Evolutionary conservation across 2,113 vertebrate genomes (phyloP).

Genomic region (Hippocampus guttulatus): DNA sequence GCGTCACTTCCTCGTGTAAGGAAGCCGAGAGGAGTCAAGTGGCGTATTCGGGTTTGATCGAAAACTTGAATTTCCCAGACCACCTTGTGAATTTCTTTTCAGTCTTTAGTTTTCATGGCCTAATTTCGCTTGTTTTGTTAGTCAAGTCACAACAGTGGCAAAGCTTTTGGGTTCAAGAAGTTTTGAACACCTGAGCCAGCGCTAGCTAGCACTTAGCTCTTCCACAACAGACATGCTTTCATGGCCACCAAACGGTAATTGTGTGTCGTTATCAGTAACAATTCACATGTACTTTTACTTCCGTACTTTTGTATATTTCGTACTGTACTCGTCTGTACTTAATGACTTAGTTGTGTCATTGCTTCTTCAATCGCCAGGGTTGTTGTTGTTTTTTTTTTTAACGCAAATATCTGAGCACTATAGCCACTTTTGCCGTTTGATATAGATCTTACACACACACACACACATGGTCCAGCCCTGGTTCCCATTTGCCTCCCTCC

Average conservation of each 20-base stretch:
- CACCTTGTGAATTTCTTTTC: no score
- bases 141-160: neutral
- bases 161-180: neutral
- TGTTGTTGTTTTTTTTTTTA: neutral
- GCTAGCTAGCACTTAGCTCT: neutral
- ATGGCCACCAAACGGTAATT: neutral
- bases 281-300: neutral
- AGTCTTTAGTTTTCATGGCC: no score
- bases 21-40: no score
- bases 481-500: slow-evolving; percentile 55
- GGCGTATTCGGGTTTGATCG: no score
- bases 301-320: neutral
- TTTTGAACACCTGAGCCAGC: neutral
- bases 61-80: neutral
- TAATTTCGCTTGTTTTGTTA: neutral
- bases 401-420: neutral
- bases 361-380: neutral
- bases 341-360: neutral
- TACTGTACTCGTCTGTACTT: neutral
- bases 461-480: slow-evolving; percentile 41
- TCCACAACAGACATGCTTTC: neutral
- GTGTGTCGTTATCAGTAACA: neutral
- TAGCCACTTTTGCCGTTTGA: neutral
- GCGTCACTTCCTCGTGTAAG: no score
- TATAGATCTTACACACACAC: neutral